Evolutionary conservation across 37 sponge, comb jelly and placozoan genomes (phyloP).

Genomic region (Lycopodina hypogea): DNA sequence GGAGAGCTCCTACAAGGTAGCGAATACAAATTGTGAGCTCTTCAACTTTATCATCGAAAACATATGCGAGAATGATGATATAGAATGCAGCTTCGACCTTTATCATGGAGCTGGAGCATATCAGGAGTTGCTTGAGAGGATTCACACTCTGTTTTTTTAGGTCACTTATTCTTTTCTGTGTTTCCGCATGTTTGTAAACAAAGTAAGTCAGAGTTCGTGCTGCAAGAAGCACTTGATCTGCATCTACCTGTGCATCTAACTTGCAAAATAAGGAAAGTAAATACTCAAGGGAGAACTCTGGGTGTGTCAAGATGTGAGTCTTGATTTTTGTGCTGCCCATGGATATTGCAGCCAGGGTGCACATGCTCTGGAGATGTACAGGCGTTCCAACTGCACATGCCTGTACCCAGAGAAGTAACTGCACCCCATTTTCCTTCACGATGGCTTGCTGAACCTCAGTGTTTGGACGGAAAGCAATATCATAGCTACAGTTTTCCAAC

Average conservation of each 20-base stretch:
- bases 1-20: background rate
- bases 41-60: background rate
- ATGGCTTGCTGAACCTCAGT: constrained; percentile 1
- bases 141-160: background rate
- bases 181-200: constrained; percentile 29
- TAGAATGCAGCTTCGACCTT: constrained; percentile 23
- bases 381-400: background rate
- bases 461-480: constrained; percentile 23
- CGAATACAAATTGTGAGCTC: background rate
- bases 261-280: background rate
- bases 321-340: constrained; percentile 3
- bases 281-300: constrained; percentile 10
- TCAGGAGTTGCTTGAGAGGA: background rate
- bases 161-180: background rate
- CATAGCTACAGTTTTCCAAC: constrained; percentile 22
- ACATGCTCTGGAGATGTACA: constrained; percentile 2
- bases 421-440: constrained; percentile 7
- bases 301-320: background rate
- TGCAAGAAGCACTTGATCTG: background rate
- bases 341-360: constrained; percentile 25
- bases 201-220: constrained; percentile 6
- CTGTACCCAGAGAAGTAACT: constrained; percentile 17
- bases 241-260: background rate
- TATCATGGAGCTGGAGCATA: background rate
- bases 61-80: background rate